Evolutionary conservation across 2,113 vertebrate genomes (phyloP).

Genomic region (Axis porcinus): DNA sequence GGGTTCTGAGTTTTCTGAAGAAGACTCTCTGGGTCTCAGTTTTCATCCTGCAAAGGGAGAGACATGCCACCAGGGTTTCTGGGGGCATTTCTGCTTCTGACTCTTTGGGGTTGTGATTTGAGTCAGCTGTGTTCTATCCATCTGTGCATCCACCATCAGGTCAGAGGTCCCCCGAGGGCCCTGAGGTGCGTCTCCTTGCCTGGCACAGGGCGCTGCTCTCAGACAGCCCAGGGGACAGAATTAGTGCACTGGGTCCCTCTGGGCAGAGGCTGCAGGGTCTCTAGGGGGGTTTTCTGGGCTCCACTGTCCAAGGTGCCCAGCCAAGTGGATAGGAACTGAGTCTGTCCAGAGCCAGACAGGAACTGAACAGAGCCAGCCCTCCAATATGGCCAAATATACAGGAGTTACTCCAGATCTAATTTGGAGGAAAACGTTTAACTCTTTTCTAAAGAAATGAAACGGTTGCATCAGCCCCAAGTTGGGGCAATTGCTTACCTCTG

Average conservation of each 20-base stretch:
- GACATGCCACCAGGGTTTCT: accelerated
- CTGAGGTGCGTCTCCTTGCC: accelerated
- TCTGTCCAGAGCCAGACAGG: neutral
- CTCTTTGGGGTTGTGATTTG: neutral
- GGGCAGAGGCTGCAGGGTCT: neutral
- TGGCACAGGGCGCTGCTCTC: neutral
- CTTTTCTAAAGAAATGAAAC: neutral
- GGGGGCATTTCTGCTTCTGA: neutral
- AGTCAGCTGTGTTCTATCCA: neutral
- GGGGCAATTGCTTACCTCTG: neutral
- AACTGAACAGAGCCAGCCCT: neutral
- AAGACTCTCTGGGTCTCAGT: neutral
- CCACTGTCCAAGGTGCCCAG: no score
- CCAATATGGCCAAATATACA: neutral
- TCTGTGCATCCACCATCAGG: accelerated
- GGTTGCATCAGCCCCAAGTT: neutral
- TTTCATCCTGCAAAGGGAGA: neutral
- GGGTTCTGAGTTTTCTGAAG: neutral
- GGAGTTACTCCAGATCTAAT: neutral
- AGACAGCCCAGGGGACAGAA: accelerated
- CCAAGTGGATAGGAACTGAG: neutral
- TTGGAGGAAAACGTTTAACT: neutral
- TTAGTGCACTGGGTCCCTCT: accelerated
- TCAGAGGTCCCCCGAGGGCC: accelerated
- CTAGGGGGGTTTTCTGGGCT: accelerated